phyloP scores from a whole-genome alignment of 2,797 vertebrate genomes.

The Nyctibius grandis region DNA sequence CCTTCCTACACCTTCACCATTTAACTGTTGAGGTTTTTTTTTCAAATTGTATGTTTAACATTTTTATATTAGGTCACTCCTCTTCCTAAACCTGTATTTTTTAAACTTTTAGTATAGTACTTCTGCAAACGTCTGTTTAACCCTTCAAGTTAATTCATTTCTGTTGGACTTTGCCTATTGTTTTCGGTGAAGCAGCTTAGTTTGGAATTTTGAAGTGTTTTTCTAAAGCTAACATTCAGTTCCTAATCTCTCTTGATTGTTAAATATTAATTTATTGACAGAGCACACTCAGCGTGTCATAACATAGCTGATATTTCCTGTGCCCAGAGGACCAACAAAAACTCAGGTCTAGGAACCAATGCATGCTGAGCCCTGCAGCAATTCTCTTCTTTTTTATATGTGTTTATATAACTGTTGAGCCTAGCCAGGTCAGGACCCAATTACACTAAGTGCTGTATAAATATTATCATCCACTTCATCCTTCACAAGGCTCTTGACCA shows the following conservation, averaged over 20 bases:
- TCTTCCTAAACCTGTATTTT: constrained; percentile 39
- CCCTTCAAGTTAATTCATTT: constrained; percentile 50
- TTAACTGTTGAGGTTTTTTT: not conserved
- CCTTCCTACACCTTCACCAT: not conserved
- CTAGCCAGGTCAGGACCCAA: constrained; percentile 21
- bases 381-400: not conserved
- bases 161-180: constrained; percentile 16
- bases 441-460: constrained; percentile 41
- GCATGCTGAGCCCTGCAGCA: not conserved
- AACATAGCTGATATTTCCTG: constrained; percentile 35
- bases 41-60: not conserved
- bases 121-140: constrained; percentile 36
- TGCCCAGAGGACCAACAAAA: not conserved
- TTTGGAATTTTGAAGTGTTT: constrained; percentile 35
- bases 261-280: constrained; percentile 63
- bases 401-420: constrained; percentile 38
- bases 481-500: constrained; percentile 19
- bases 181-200: constrained; percentile 10
- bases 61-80: constrained; percentile 23
- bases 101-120: constrained; percentile 26
- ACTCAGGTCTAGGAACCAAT: not conserved
- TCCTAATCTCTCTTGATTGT: constrained; percentile 35
- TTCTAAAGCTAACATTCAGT: constrained; percentile 47
- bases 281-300: not conserved
- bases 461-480: constrained; percentile 45